These are phyloP conservation scores for Sebastes umbrosus DNA, from an alignment of 2,797 vertebrate genomes.

Conservation along the genomic window DNA sequence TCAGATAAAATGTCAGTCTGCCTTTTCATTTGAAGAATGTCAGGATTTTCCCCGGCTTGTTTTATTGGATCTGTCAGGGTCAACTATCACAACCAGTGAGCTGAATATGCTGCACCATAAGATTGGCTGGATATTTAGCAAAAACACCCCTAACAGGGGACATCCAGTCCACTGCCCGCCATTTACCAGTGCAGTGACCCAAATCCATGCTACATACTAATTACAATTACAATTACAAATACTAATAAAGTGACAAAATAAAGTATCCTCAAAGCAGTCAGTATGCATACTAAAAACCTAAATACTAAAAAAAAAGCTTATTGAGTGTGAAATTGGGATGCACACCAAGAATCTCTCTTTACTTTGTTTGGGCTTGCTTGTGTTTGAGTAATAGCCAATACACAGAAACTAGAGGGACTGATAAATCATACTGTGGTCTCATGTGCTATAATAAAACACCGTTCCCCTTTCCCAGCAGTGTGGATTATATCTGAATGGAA, in stretches of 20 bases:
- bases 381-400: constrained; percentile 15
- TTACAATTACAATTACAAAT: neutral
- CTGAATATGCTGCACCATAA: neutral
- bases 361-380: neutral
- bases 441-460: neutral
- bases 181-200: neutral
- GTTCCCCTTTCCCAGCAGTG: neutral
- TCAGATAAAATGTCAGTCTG: neutral
- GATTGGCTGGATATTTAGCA: neutral
- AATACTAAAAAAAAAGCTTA: neutral
- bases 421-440: constrained; percentile 16
- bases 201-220: neutral
- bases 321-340: neutral
- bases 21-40: neutral
- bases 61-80: neutral
- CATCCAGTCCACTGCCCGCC: no score
- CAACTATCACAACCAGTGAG: neutral
- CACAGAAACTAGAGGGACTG: constrained; percentile 12
- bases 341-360: neutral
- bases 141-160: no score
- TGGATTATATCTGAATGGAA: neutral
- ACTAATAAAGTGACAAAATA: neutral
- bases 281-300: neutral
- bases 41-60: neutral
- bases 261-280: neutral